A percentile compares a stretch with the other conserved stretches of the same genome.
Evolutionary conservation across 1,140 invertebrate genomes (phyloP).

Genomic region (Prorops nasuta): DNA sequence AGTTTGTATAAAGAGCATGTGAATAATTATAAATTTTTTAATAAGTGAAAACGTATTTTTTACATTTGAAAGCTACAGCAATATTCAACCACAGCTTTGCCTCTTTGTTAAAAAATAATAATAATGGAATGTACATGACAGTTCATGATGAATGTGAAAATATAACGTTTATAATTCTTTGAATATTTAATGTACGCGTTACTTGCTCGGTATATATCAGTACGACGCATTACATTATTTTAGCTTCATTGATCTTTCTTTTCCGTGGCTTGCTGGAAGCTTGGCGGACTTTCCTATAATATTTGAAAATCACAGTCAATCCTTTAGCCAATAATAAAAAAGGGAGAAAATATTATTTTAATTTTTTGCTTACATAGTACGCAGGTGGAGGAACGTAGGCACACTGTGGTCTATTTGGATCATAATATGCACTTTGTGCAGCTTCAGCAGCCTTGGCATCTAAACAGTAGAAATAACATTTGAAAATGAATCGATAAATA

Average conservation of each 20-base stretch:
- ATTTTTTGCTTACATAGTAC: slow-evolving; percentile 69
- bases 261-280: slow-evolving; percentile 65
- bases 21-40: no score
- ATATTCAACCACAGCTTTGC: no score
- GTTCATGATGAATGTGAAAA: no score
- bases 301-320: slow-evolving; percentile 11
- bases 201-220: no score
- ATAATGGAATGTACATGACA: neutral
- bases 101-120: no score
- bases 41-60: no score
- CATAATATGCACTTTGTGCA: slow-evolving; percentile 83
- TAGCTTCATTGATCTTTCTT: slow-evolving; percentile 58
- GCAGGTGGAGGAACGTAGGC: slow-evolving; percentile 83
- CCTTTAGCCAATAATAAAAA: slow-evolving; percentile 13
- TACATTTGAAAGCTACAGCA: no score
- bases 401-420: slow-evolving; percentile 78
- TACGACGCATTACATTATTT: no score
- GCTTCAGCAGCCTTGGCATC: slow-evolving; percentile 68
- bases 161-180: no score
- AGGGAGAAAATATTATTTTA: slow-evolving; percentile 4
- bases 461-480: slow-evolving; percentile 10
- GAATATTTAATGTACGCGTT: no score
- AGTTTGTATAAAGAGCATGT: no score
- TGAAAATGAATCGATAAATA: slow-evolving; percentile 1
- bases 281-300: slow-evolving; percentile 73